phyloP scores from a whole-genome alignment of 2,113 vertebrate species.

The Poecile atricapillus region DNA sequence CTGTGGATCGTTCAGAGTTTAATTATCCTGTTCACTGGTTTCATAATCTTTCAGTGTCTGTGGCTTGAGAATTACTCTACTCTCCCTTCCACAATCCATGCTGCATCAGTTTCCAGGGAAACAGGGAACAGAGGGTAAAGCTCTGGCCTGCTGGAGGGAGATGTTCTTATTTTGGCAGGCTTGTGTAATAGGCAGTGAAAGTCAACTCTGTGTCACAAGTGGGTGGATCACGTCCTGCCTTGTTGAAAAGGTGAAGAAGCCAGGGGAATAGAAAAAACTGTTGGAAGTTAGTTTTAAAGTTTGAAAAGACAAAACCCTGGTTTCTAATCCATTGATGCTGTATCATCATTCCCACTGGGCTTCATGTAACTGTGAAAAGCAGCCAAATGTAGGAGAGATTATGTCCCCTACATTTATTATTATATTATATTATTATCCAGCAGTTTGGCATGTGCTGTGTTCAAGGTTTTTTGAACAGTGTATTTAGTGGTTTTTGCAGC shows the following conservation, averaged over 20 bases:
- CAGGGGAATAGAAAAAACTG: background rate
- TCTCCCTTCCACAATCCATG: background rate
- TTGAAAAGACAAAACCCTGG: background rate
- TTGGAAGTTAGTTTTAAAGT: background rate
- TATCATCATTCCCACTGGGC: background rate
- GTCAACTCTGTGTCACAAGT: background rate
- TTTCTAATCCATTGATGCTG: background rate
- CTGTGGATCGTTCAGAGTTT: background rate
- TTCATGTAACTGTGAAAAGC: background rate
- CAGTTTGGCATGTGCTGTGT: background rate
- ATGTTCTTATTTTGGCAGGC: background rate
- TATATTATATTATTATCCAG: too few species aligned
- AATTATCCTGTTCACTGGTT: slow-evolving; percentile 20
- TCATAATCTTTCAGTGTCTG: background rate
- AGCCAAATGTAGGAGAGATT: background rate
- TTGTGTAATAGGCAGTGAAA: background rate
- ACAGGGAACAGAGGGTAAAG: background rate
- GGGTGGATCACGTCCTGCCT: background rate
- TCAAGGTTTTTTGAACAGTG: background rate
- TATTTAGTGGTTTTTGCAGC: background rate
- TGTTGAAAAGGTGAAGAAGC: background rate
- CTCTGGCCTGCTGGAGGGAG: background rate
- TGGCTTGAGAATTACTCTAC: background rate
- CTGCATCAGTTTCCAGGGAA: background rate
- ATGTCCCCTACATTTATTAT: too few species aligned